Base-by-base conservation (phyloP, 2,797 vertebrate species). In the Pitangus sulphuratus region DNA sequence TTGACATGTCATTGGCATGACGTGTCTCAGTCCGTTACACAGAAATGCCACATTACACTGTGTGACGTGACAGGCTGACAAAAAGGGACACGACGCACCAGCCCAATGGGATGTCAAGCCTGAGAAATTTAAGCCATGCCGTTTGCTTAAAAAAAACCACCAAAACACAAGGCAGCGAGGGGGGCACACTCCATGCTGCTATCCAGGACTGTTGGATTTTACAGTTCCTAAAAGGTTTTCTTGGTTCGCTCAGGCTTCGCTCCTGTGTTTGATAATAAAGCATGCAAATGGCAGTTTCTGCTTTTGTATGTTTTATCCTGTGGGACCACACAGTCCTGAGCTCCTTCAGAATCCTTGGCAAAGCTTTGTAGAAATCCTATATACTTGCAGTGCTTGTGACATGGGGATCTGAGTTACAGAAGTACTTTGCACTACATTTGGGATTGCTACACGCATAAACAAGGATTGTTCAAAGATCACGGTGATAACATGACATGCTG, bases 1-100 rank as follows among this genome's bases (percentile, higher is more conserved):
- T 93, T 98, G 97, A 98, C 97, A 98, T 97, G 96, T 97, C 97
- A 97, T 76, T 97, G 97, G 97, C 97, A 97, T 98, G 97, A 97
- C 97, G 97, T 97, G 97, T 98, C 95, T 97, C 97, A 98, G 97
- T 96, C 97, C 86, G 97, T 97, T 97, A 97, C 97, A 97, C 97
- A 97, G 97, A 98, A 97, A 89, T 97, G 97, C 97, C 97, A 97
- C 96, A 71, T 97, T 98, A 97, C 97, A 87, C 96, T 57, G 93
- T 87, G 97, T 98, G 97, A 98, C 97, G 96, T 97, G 97, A 98
- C 97, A 97, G 95, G 72, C 96, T 97, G 96, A 98, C 97, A 97
- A 97, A 97, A 97, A 97, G 96, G 97, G 97, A 97, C 97, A 97
- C 74, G 96, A 96, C 86, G 93, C 97, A 95, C 95, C 95, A 94